Evolutionary conservation across 2,888 invertebrate species (phyloP), one percentile per base, ranked within the genome.

Genomic region (Drosophila ezoana): DNA sequence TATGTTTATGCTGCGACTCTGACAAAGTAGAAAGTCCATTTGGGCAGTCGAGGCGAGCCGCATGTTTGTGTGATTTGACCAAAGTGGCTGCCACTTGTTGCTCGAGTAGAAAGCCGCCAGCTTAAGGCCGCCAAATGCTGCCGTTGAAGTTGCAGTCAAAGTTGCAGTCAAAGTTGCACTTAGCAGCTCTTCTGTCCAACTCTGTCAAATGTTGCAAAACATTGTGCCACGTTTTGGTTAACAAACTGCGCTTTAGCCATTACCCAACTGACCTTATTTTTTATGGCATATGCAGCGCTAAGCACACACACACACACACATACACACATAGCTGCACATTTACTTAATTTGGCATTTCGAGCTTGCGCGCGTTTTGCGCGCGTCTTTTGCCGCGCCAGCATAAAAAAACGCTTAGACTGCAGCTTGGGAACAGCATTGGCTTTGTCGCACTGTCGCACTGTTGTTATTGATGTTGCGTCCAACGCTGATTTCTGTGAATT

Each of bases 231-330:
- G 84, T 76, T 87, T 69, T 69, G 52, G 66, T 76, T 64, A 69
- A 65, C 64, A 52, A 57, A 44, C 38, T 58, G 47, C 41, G 38
- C 41, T 48, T 18, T 37, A 44, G 52, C 52, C 82, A 82, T 83
- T 83, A 84, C 89, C 87, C 89, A 83, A 89, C 87, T 89, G 83
- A 83, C 83, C 83, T 81, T 83, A 89, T 89, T 83, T 89, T 83
- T 69, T 41, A 37, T 58, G 49, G 56, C 56, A 67, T 70, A 75
- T 72, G 68, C 68, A 71, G 41, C 44, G 52, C 49, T 53, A 48
- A 56, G 56, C 48, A 63, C 9, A 59, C 47, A 33, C 38, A 48
- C 38, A 54, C 23, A 51, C 43, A 71, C 48, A 32, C 8, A 13
- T 11, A n/a, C 16, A 20, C 38, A 10, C 41, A 32, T 28, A n/a